A percentile compares a stretch with the other conserved stretches of the same genome.
Conservation (phyloP, 1,140 invertebrate genomes). For the Kradibia gibbosae region DNA sequence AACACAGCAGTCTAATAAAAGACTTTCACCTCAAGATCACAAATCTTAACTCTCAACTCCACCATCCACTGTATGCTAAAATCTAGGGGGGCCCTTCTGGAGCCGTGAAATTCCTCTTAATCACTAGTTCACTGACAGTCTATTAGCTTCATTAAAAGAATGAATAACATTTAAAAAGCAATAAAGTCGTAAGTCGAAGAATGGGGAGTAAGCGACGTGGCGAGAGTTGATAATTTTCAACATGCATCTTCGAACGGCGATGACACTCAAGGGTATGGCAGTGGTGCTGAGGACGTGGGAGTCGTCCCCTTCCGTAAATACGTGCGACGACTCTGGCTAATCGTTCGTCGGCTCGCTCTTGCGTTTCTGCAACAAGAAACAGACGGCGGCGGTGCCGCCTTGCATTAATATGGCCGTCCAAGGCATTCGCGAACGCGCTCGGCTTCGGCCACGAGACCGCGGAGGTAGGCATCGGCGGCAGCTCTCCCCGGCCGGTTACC, state of each 20-base stretch:
- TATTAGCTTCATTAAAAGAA: neutral
- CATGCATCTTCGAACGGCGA: neutral
- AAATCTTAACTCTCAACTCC: neutral
- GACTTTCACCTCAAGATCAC: slow-evolving; percentile 31
- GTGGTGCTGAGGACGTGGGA: neutral
- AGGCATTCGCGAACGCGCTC: slow-evolving; percentile 51
- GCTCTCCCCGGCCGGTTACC: slow-evolving; percentile 1
- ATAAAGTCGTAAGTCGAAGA: neutral
- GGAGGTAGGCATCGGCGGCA: neutral
- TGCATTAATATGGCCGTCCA: slow-evolving; percentile 69
- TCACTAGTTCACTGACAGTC: slow-evolving; percentile 17
- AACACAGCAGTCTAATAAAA: slow-evolving; percentile 11
- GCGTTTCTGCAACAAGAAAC: slow-evolving; percentile 44
- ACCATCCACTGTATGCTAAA: neutral
- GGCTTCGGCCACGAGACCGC: neutral
- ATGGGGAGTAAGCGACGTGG: too few relatives aligned
- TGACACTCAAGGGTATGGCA: neutral
- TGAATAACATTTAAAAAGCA: slow-evolving; percentile 12
- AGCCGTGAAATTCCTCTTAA: neutral
- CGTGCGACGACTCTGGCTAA: neutral
- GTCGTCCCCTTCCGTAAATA: slow-evolving; percentile 4
- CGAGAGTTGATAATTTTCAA: neutral
- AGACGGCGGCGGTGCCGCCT: slow-evolving; percentile 56
- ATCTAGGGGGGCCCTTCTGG: neutral
- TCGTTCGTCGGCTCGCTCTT: slow-evolving; percentile 5